Percentiles rank a stretch among this genome's conserved stretches.
These are phyloP conservation scores for Hypsibius dujardini DNA, from an alignment of 1,140 invertebrate species.

Conservation along the genomic window DNA sequence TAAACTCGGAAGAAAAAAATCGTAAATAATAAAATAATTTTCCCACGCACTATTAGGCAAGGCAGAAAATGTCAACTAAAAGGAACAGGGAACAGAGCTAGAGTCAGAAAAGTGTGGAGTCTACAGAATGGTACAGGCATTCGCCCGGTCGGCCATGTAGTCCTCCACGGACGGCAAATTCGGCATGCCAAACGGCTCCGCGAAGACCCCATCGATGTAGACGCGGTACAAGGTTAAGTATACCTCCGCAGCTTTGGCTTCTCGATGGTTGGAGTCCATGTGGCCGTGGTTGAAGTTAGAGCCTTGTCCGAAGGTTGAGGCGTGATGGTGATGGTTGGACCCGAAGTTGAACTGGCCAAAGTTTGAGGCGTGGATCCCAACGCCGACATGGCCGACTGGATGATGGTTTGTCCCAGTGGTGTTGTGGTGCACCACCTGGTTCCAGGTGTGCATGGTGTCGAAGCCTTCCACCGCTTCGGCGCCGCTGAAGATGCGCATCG, in stretches of 20 bases:
- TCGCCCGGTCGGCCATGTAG: not conserved
- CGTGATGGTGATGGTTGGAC: conserved; percentile 1
- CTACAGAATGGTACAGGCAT: conserved; percentile 10
- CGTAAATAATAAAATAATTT: too few species aligned
- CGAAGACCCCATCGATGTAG: not conserved
- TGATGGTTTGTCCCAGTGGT: not conserved
- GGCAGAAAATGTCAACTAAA: too few species aligned
- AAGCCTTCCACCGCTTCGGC: not conserved
- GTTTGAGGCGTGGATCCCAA: not conserved
- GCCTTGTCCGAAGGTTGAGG: not conserved
- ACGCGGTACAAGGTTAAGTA: not conserved
- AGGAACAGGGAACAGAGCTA: too few species aligned
- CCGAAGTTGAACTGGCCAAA: not conserved
- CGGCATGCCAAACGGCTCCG: not conserved
- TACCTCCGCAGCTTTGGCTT: not conserved
- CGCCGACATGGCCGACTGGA: not conserved
- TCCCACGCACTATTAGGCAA: too few species aligned
- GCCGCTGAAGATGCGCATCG: not conserved
- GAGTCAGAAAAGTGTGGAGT: too few species aligned
- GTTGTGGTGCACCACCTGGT: not conserved
- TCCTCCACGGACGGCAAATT: not conserved
- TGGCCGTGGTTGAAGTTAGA: not conserved
- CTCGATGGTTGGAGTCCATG: not conserved
- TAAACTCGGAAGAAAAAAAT: too few species aligned
- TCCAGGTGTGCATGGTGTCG: conserved; percentile 1